Evolutionary conservation across 37 sponge, comb jelly and placozoan genomes (phyloP), one percentile per base, ranked within the genome.

Genomic region (Amphimedon queenslandica): DNA sequence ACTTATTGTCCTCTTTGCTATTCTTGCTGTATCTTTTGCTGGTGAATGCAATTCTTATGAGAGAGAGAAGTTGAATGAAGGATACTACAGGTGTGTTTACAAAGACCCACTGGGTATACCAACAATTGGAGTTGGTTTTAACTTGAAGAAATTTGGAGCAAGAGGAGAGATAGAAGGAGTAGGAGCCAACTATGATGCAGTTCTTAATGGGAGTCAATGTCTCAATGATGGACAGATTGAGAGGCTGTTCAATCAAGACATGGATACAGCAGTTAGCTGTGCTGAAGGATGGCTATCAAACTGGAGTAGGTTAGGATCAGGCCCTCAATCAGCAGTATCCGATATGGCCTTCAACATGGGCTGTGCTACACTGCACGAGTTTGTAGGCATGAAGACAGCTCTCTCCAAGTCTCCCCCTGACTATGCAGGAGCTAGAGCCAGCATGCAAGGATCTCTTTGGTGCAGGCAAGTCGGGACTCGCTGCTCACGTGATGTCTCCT

Each of bases 341-440:
- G 79, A 78, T 27, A 78, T 78, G 79, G 79, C 79, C 10, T 78
- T 78, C 70, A 78, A 78, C 63, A 36, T 78, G 61, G 79, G 79
- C 21, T 78, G 79, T 42, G 70, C 63, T 31, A 27, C 29, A 5
- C 51, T 78, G 42, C n/a, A 69, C 13, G 24, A 33, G 33, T 78
- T 78, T 27, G 23, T 2, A 5, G 69, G 40, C 39, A 37, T 78
- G 47, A 56, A 40, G 37, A 25, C 70, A 34, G 60, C 40, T 3
- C 40, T 78, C 24, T 37, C 65, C 2, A 20, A 78, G 6, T 23
- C 0, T 24, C n/a, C n/a, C n/a, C n/a, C n/a, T n/a, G 42, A 69
- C 29, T 69, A 27, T 55, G 34, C 25, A 36, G 61, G 25, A 3
- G 70, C 79, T 25, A 63, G 41, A 21, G 61, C 30, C 3, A 41